Evolutionary conservation across 2,888 invertebrate genomes (phyloP), one percentile per base, ranked within the genome.

Genomic region (Macrosoma leucophasiata): DNA sequence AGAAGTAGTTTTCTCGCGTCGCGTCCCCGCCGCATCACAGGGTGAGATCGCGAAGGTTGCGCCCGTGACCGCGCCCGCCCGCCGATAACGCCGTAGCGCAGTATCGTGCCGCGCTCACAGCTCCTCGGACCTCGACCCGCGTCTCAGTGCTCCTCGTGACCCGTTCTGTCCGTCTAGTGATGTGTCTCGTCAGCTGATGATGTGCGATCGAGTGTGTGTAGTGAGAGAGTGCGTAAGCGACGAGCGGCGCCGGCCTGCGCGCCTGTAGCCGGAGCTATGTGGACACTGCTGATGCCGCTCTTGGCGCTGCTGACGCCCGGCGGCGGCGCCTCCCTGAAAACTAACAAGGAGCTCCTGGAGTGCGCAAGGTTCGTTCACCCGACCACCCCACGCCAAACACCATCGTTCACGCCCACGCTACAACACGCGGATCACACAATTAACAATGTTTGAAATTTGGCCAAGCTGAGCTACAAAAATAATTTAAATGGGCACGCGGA

Each of bases 31-130:
- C 45, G 53, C 75, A 70, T 67, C 71, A 69, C 61, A 63, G 79
- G 76, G 76, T 73, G 71, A 73, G 72, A 71, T 67, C 71, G 72
- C 69, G 74, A 82, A 81, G 82, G 79, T 81, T 79, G 77, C 72
- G 82, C 78, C 81, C 79, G 72, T 79, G 79, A 79, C 81, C 81
- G 77, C 73, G 63, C 64, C 62, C 66, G 65, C 57, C 58, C 58
- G 68, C 62, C 57, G 61, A 58, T 55, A 45, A 54, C 58, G 52
- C 50, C 66, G 66, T 66, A 47, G 46, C 52, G 66, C 75, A 78
- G 78, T 79, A 65, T 59, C 72, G 75, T 66, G 70, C 68, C 70
- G 69, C 62, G 62, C 77, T 75, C 65, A 67, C 67, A 62, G 54
- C 73, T 67, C 59, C 76, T 69, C 77, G 73, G 72, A 72, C 71